These are phyloP conservation scores for Eulemur coronatus DNA, from an alignment of 2,797 vertebrate species.

Conservation along the genomic window DNA sequence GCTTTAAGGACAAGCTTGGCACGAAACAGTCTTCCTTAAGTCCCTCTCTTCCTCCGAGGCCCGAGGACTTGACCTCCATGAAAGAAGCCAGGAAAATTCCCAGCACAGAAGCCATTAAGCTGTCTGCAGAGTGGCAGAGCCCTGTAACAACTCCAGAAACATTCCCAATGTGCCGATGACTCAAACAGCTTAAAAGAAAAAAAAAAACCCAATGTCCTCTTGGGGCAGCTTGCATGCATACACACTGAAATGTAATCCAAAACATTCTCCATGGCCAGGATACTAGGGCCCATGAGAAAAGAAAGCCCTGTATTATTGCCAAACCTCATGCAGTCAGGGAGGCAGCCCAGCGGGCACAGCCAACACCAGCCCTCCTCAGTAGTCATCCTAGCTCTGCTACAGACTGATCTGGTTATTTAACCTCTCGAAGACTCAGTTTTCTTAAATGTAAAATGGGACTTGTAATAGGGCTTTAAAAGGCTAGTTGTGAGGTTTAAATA, in stretches of 20 bases:
- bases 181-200: neutral
- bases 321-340: neutral
- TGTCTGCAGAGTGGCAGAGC: neutral
- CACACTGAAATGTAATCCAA: neutral
- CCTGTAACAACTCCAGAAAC: neutral
- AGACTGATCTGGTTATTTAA: neutral
- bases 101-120: neutral
- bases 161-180: neutral
- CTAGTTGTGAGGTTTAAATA: neutral
- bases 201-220: neutral
- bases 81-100: slow-evolving; percentile 19
- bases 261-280: neutral
- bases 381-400: neutral
- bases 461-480: neutral
- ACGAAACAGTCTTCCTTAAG: neutral
- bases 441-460: neutral
- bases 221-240: neutral
- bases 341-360: neutral
- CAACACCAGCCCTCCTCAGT: neutral
- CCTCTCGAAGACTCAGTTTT: neutral
- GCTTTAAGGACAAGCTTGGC: neutral
- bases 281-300: neutral
- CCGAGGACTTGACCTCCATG: neutral
- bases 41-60: neutral
- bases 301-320: neutral